phyloP scores from a whole-genome alignment of 2,113 vertebrate species.

The Haplochromis burtoni region DNA sequence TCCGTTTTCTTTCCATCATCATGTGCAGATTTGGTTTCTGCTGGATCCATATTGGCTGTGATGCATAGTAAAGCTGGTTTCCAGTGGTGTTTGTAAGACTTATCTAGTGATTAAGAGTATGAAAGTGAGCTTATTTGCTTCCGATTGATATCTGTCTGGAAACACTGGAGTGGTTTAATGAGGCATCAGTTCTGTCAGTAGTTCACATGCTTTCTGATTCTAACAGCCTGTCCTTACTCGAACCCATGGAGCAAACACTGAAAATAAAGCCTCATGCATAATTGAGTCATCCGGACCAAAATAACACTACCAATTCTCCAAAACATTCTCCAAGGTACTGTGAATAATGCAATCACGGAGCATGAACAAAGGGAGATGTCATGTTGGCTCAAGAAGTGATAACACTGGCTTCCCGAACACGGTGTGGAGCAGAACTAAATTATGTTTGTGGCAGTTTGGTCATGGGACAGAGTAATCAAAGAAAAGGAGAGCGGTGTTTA shows the following conservation, averaged over 20 bases:
- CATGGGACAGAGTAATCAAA: slow-evolving; percentile 8
- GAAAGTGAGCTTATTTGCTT: neutral
- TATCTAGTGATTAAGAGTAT: neutral
- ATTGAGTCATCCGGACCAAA: slow-evolving; percentile 39
- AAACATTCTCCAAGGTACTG: slow-evolving; percentile 17
- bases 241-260: slow-evolving; percentile 28
- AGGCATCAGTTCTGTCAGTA: neutral
- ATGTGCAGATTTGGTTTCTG: neutral
- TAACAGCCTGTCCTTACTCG: slow-evolving; percentile 6
- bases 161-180: slow-evolving; percentile 3
- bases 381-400: slow-evolving; percentile 16
- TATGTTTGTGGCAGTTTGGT: neutral
- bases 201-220: neutral
- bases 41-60: neutral
- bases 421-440: neutral
- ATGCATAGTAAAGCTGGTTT: neutral
- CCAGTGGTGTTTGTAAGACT: neutral
- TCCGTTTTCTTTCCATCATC: neutral
- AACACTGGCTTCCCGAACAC: slow-evolving; percentile 13
- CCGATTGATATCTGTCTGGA: neutral
- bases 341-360: slow-evolving; percentile 12
- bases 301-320: slow-evolving; percentile 23
- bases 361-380: slow-evolving; percentile 39
- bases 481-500: neutral
- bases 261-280: slow-evolving; percentile 44